Conservation (phyloP, 2,797 vertebrate species). For the Catharus ustulatus region DNA sequence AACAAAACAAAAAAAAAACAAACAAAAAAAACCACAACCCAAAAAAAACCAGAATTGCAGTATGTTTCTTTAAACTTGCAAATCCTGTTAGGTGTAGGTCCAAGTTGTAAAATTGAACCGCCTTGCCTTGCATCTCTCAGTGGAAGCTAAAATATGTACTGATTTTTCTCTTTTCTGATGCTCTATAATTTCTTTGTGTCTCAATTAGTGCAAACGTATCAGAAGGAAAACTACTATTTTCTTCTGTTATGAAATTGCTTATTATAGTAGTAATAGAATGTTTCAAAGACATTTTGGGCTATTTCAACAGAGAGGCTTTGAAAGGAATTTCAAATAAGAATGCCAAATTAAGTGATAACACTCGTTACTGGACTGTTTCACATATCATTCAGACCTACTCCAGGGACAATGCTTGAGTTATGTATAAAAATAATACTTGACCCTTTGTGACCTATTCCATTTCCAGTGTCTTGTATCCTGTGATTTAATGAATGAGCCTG, state of each 20-base stretch:
- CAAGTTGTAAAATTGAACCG: not conserved
- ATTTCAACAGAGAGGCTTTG: not conserved
- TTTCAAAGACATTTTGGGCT: not conserved
- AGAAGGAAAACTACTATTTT: not conserved
- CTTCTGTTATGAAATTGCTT: not conserved
- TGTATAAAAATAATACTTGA: conserved; percentile 4
- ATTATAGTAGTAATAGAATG: not conserved
- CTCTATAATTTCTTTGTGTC: not conserved
- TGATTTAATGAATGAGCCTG: not conserved
- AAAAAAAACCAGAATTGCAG: not conserved
- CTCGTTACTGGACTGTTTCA: conserved; percentile 31
- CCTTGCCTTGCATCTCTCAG: not conserved
- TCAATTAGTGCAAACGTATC: not conserved
- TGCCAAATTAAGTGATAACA: conserved; percentile 43
- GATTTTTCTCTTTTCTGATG: not conserved
- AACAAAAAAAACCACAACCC: too few relatives aligned
- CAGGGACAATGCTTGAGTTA: not conserved
- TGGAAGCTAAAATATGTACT: not conserved
- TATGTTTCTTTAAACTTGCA: not conserved
- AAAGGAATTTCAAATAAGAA: conserved; percentile 35
- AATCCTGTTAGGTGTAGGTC: not conserved
- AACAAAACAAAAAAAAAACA: too few relatives aligned
- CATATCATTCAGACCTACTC: conserved; percentile 15
- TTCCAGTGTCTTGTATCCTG: not conserved
- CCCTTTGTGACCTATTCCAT: not conserved